Evolutionary conservation across 2,888 invertebrate species (phyloP), one percentile per base, ranked within the genome.

Genomic region (Ernsta delagoae): DNA sequence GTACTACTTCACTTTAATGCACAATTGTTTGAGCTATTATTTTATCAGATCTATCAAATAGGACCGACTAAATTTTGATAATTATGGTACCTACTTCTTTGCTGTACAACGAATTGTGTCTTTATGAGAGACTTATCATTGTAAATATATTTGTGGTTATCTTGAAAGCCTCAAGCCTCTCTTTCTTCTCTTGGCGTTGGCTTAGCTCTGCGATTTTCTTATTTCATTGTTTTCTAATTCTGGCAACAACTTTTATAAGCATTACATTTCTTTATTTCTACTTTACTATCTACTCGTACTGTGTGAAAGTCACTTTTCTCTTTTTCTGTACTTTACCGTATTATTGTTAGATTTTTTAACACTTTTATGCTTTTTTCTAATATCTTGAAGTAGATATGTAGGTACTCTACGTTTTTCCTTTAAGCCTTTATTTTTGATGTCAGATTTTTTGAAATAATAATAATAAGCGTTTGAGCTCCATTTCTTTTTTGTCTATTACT

Each of bases 181-280:
- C 6, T 50, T 50, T 6, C 7, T 3, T 6, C 6, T 16, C 12
- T 39, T 39, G 5, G 39, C 39, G 6, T 50, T 7, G 16, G 50
- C 50, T 50, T 50, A 50, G 50, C 50, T 6, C 50, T 50, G 50
- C 50, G 50, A 16, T 50, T 50, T 48, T 12, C n/a, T 48, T n/a
- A n/a, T 24, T 31, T 31, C 4, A 31, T 31, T 31, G 31, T 31
- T 31, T 31, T 31, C 4, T 31, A 0, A 31, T 31, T 31, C 2
- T 31, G 31, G 31, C n/a, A 39, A 7, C 5, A 39, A 39, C 39
- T 39, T 39, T 7, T 31, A 31, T 31, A 39, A 39, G 39, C 39
- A 39, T 39, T 39, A 39, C 7, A 39, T 39, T 39, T 7, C 6
- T 5, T 7, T 39, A 39, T 7, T 39, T 7, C 5, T 5, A 7